Evolutionary conservation across 1,140 invertebrate genomes (phyloP), one percentile per base, ranked within the genome.

Genomic region (Brachionus rotundiformis): DNA sequence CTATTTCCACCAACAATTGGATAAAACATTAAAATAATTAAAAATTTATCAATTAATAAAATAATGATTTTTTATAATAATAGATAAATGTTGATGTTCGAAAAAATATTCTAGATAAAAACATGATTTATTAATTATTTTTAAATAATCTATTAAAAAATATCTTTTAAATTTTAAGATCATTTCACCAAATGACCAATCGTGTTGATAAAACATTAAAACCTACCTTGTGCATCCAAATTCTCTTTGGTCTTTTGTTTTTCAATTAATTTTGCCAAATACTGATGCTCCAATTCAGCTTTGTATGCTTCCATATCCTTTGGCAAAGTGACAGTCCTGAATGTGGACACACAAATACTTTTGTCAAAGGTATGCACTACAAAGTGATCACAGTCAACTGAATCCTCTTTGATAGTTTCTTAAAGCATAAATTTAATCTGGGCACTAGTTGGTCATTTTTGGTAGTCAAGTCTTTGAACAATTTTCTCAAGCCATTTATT

Each of bases 341-440:
- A 81, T 27, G 77, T 63, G 6, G 36, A 25, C 25, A 81, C 77
- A 63, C 47, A 39, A 2, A 33, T 5, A 19, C 11, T n/a, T 13
- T 41, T 47, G 10, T 59, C 82, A 82, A 88, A 88, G 0, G 85
- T 83, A 71, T 86, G 86, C 16, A 88, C 84, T 10, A 86, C 85
- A 61, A 88, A 86, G 23, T 85, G 75, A 33, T 88, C 87, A 85
- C 86, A 88, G 76, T 88, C 87, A 11, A 88, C 85, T 2, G 84
- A 83, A 83, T 86, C 86, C 7, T 47, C 23, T 68, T 84, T 83
- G 81, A 87, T 87, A 84, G 84, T 84, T 81, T 84, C 84, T 49
- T 84, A 79, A 0, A 88, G 85, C 82, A 85, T 84, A 16, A 88
- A 83, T 68, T 87, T 83, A 80, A 13, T 1, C 54, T 19, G 8